Evolutionary conservation across 2,888 invertebrate genomes (phyloP).

Genomic region (Pyrocoelia pectoralis): DNA sequence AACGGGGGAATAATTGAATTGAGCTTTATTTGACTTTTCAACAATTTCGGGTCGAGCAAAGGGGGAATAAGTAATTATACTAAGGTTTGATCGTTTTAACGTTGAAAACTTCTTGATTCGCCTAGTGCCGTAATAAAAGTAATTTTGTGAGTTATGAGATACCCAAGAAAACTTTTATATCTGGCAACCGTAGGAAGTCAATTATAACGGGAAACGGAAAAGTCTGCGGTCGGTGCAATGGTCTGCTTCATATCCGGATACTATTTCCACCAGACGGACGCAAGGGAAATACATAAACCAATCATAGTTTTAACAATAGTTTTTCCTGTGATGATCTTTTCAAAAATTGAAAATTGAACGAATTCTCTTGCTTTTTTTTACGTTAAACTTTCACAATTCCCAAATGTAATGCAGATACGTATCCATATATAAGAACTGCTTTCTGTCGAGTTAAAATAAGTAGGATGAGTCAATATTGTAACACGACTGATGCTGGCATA

Average conservation of each 20-base stretch:
- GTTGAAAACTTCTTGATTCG: background rate
- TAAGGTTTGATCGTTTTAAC: constrained; percentile 11
- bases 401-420: background rate
- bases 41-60: background rate
- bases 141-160: constrained; percentile 20
- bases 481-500: background rate
- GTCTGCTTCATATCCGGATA: constrained; percentile 41
- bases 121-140: constrained; percentile 17
- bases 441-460: constrained; percentile 4
- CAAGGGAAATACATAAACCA: constrained; percentile 34
- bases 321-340: constrained; percentile 11
- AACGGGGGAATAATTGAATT: constrained; percentile 15
- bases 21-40: constrained; percentile 4
- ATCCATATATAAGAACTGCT: background rate
- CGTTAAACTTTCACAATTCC: background rate
- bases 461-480: constrained; percentile 6
- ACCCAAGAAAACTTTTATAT: constrained; percentile 28
- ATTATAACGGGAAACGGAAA: constrained; percentile 36
- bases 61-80: constrained; percentile 8
- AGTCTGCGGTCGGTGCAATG: constrained; percentile 34
- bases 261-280: constrained; percentile 34
- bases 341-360: constrained; percentile 12
- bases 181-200: constrained; percentile 29
- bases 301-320: constrained; percentile 29
- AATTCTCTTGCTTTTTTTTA: background rate